Evolutionary conservation across 2,113 vertebrate genomes (phyloP).

Genomic region (Microcebus murinus): DNA sequence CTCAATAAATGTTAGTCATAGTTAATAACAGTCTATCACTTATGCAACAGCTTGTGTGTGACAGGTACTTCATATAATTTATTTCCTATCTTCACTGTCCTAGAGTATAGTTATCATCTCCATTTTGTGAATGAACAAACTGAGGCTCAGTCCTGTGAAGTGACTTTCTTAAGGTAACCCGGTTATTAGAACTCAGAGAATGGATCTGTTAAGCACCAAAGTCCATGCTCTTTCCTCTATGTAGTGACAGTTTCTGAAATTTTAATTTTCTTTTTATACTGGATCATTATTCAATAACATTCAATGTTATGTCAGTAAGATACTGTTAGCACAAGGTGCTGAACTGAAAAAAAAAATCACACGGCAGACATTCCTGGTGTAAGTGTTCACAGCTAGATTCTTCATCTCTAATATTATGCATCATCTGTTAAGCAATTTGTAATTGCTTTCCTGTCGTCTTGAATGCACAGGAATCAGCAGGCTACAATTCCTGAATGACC

Average conservation of each 20-base stretch:
- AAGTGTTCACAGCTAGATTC: conserved; percentile 52
- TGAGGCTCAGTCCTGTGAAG: background rate
- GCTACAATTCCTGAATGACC: conserved; percentile 60
- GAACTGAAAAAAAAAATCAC: conserved; percentile 13
- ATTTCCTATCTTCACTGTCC: background rate
- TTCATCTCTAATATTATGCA: conserved; percentile 58
- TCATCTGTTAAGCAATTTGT: conserved; percentile 67
- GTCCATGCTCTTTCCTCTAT: background rate
- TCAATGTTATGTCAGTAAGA: background rate
- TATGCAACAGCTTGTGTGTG: background rate
- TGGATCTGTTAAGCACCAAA: background rate
- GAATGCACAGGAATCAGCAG: conserved; percentile 52
- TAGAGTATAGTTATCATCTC: background rate
- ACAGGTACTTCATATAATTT: background rate
- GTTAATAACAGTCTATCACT: background rate
- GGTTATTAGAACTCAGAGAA: background rate
- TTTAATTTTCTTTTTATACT: background rate
- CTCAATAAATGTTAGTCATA: background rate
- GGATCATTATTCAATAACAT: conserved; percentile 14
- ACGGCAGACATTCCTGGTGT: conserved; percentile 55
- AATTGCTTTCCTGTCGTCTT: conserved; percentile 68
- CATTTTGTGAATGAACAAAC: background rate
- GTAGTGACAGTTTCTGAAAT: background rate
- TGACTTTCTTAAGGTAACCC: background rate
- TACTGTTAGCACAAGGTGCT: conserved; percentile 35